Conservation (phyloP, 2,797 vertebrate species). For the Sebastes vulpes region DNA sequence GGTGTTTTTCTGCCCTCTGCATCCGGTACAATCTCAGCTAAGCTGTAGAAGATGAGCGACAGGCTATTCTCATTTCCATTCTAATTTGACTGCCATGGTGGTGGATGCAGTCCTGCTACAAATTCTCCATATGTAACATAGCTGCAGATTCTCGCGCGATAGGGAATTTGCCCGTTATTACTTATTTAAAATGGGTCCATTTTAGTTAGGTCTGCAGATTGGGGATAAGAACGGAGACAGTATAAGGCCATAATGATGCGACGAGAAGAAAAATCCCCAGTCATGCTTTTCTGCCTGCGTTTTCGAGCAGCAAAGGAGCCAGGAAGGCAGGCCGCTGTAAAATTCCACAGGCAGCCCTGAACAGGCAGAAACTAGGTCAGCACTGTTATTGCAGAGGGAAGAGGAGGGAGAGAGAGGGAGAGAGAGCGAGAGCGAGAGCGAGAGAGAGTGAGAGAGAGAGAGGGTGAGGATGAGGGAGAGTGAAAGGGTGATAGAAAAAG, state of each 20-base stretch:
- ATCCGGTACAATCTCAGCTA: constrained; percentile 78
- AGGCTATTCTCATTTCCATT: constrained; percentile 76
- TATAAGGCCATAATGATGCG: constrained; percentile 78
- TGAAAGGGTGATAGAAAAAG: constrained; percentile 63
- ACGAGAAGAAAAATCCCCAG: constrained; percentile 85
- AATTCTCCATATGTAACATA: constrained; percentile 22
- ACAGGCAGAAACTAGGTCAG: constrained; percentile 92
- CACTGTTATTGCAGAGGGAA: constrained; percentile 91
- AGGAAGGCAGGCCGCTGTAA: constrained; percentile 91
- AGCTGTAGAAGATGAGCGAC: constrained; percentile 69
- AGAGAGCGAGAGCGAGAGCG: constrained; percentile 47
- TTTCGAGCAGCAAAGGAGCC: constrained; percentile 84
- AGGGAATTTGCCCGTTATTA: constrained; percentile 27
- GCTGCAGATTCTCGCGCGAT: constrained; percentile 13
- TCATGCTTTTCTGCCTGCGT: constrained; percentile 89
- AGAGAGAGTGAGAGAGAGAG: constrained; percentile 40
- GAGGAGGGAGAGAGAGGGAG: constrained; percentile 79
- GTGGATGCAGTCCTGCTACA: constrained; percentile 25
- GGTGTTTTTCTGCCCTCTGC: constrained; percentile 75
- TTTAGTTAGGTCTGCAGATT: constrained; percentile 35
- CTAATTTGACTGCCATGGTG: constrained; percentile 56
- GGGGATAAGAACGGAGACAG: constrained; percentile 14
- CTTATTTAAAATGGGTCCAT: constrained; percentile 40
- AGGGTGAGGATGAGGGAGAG: constrained; percentile 51
- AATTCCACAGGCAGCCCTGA: constrained; percentile 92